Percentiles rank a stretch among this genome's conserved stretches.
These are phyloP conservation scores for Bostrychus sinensis DNA, from an alignment of 2,113 vertebrate species.

Conservation along the genomic window DNA sequence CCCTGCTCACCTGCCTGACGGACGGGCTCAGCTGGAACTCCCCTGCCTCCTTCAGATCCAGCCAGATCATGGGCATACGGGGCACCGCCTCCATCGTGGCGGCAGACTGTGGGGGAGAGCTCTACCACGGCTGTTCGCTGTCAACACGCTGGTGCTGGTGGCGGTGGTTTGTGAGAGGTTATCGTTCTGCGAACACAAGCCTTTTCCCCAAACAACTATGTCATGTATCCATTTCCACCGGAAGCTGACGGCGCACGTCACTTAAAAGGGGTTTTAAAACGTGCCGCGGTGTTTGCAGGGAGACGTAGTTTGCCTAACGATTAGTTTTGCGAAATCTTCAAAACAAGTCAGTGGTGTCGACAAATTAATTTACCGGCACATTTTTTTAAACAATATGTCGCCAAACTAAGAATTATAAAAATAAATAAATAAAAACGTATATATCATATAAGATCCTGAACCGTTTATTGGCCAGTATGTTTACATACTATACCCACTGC, in stretches of 20 bases:
- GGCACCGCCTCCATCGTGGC: slow-evolving; percentile 94
- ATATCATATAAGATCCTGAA: too few species aligned
- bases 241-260: slow-evolving; percentile 65
- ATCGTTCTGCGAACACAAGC: slow-evolving; percentile 5
- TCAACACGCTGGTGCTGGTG: slow-evolving; percentile 14
- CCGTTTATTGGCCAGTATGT: too few species aligned
- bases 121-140: slow-evolving; percentile 15
- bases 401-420: too few species aligned
- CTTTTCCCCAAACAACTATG: slow-evolving; percentile 73
- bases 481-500: too few species aligned
- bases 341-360: neutral
- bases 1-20: slow-evolving; percentile 81
- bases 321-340: too few species aligned
- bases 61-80: slow-evolving; percentile 98
- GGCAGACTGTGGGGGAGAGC: slow-evolving; percentile 19
- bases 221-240: slow-evolving; percentile 77
- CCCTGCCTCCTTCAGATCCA: slow-evolving; percentile 90
- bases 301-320: slow-evolving; percentile 57
- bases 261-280: neutral
- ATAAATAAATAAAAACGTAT: too few species aligned
- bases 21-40: slow-evolving; percentile 80
- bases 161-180: slow-evolving; percentile 10
- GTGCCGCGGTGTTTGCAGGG: slow-evolving; percentile 46
- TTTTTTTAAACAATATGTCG: too few species aligned
- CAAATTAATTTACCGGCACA: neutral